Percentiles rank a stretch among this genome's conserved stretches.
Conservation (phyloP, 2,797 vertebrate genomes). For the Peromyscus melanophrys region DNA sequence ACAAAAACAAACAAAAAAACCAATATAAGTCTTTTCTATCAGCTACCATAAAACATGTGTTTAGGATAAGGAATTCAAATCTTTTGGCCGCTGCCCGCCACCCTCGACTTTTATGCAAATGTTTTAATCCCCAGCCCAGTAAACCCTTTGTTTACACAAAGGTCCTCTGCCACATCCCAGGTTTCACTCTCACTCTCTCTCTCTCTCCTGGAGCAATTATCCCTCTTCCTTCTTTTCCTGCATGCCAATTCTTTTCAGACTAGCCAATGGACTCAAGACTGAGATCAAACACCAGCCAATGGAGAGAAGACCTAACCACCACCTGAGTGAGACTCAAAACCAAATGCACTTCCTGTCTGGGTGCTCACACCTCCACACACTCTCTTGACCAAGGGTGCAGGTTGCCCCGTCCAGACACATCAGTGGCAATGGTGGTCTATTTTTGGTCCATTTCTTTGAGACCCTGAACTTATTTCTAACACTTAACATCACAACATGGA, state of each 20-base stretch:
- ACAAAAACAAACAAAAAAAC: neutral
- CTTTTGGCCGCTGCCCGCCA: neutral
- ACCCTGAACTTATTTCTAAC: neutral
- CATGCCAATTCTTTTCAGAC: neutral
- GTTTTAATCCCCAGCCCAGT: neutral
- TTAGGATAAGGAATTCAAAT: neutral
- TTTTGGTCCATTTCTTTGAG: neutral
- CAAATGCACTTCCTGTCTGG: neutral
- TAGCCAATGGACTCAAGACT: neutral
- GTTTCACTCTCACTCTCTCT: neutral
- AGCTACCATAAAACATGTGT: neutral
- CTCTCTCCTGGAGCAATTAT: neutral
- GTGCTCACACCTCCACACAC: neutral
- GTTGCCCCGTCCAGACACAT: neutral
- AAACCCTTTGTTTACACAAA: neutral
- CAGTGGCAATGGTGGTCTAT: neutral
- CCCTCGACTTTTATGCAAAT: neutral
- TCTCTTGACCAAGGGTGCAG: neutral
- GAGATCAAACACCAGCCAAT: neutral
- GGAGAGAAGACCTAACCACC: neutral
- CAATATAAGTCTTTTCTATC: neutral
- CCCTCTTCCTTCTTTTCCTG: neutral
- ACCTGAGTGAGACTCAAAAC: neutral
- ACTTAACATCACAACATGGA: neutral
- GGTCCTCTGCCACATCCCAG: neutral